phyloP scores from a whole-genome alignment of 1,140 invertebrate species.

The Sycobia sp. region DNA sequence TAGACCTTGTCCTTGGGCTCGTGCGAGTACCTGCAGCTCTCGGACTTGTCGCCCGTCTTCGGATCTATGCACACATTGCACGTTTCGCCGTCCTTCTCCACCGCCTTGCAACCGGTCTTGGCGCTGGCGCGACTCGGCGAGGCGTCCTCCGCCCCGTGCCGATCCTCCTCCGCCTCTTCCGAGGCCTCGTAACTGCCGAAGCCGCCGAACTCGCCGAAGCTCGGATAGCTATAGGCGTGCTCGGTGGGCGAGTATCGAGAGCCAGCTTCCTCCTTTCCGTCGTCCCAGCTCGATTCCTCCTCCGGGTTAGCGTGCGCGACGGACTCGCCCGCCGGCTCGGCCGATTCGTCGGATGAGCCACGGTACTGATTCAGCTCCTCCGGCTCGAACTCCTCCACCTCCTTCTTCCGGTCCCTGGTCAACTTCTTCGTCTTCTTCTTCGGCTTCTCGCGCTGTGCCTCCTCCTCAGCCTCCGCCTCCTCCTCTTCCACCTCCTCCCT shows the following conservation, averaged over 20 bases:
- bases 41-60: slow-evolving; percentile 71
- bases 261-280: slow-evolving; percentile 15
- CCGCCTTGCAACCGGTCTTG: slow-evolving; percentile 27
- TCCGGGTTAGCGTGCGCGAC: background rate
- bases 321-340: background rate
- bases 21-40: slow-evolving; percentile 73
- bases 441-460: background rate
- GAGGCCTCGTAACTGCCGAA: slow-evolving; percentile 7
- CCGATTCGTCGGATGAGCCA: background rate
- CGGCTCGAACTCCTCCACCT: background rate
- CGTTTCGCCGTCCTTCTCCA: slow-evolving; percentile 67
- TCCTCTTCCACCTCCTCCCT: background rate
- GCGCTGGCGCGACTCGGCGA: background rate
- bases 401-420: background rate
- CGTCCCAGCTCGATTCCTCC: background rate
- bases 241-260: slow-evolving; percentile 18
- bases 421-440: background rate
- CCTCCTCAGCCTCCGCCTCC: background rate
- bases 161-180: background rate
- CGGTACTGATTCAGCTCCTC: background rate
- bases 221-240: slow-evolving; percentile 15
- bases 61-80: slow-evolving; percentile 72
- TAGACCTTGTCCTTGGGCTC: slow-evolving; percentile 74
- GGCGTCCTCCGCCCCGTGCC: background rate
- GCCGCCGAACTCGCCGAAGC: slow-evolving; percentile 5